These are phyloP conservation scores for Mellivora capensis DNA, from an alignment of 2,113 vertebrate genomes.

Conservation along the genomic window DNA sequence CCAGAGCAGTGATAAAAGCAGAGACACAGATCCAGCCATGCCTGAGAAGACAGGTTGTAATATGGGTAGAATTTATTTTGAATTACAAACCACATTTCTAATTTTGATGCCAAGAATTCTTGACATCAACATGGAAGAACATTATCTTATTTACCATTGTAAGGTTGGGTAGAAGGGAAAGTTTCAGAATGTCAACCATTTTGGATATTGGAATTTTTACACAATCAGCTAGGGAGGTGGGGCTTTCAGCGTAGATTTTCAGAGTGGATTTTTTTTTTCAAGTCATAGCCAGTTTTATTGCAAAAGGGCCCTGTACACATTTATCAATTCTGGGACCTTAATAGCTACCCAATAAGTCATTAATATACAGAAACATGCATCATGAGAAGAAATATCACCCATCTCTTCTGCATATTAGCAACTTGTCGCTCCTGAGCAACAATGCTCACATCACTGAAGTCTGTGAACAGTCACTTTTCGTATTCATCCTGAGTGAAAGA, in stretches of 20 bases:
- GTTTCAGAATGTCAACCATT: not conserved
- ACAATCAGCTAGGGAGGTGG: not conserved
- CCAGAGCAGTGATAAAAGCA: too few relatives aligned
- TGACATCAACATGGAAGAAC: not conserved
- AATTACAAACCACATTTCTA: not conserved
- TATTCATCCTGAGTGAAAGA: conserved; percentile 91
- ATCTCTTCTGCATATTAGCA: conserved; percentile 85
- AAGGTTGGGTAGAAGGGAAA: not conserved
- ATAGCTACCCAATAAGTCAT: conserved; percentile 88
- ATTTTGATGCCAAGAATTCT: not conserved
- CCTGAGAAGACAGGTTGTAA: not conserved
- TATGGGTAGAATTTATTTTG: not conserved
- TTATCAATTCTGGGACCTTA: conserved; percentile 89
- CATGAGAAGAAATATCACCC: conserved; percentile 87
- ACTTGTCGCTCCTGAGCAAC: conserved; percentile 83
- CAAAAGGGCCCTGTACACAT: conserved; percentile 89
- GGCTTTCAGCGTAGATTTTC: not conserved
- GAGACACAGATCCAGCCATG: not conserved
- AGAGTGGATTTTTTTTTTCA: conserved; percentile 59
- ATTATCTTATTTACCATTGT: not conserved
- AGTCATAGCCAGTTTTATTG: conserved; percentile 91
- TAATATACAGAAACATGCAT: conserved; percentile 90
- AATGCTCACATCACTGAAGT: conserved; percentile 82
- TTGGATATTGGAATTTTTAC: not conserved
- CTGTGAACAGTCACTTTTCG: conserved; percentile 86